phyloP scores from a whole-genome alignment of 2,113 vertebrate species.

The Trichechus manatus region DNA sequence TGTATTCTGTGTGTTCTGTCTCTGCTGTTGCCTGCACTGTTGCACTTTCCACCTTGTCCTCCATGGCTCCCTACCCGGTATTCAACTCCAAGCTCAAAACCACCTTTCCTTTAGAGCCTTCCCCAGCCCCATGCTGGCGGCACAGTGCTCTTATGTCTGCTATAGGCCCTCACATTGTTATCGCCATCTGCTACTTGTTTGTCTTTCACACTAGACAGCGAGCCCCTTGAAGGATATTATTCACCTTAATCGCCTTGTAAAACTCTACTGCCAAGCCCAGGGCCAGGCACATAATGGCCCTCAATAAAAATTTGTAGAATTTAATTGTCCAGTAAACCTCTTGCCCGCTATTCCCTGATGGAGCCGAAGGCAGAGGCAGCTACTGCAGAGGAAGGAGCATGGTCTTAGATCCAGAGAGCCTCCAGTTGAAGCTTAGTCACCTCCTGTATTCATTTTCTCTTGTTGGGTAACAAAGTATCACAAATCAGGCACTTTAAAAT shows the following conservation, averaged over 20 bases:
- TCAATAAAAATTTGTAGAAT: background rate
- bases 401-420: background rate
- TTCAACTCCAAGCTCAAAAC: background rate
- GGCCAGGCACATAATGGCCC: background rate
- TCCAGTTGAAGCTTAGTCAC: background rate
- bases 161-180: accelerated
- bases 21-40: background rate
- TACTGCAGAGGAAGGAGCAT: no score
- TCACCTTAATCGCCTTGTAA: background rate
- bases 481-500: background rate
- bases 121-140: background rate
- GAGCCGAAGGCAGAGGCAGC: background rate
- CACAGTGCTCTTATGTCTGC: accelerated
- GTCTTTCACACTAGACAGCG: background rate
- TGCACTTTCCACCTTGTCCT: no score
- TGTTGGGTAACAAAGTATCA: background rate
- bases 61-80: background rate
- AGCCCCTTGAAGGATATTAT: background rate
- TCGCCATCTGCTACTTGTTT: background rate
- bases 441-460: background rate
- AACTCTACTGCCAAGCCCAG: background rate
- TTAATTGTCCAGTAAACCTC: background rate
- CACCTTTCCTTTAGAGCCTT: background rate
- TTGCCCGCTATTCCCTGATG: background rate
- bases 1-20: no score